Percentiles rank a stretch among this genome's conserved stretches.
These are phyloP conservation scores for Eupithecia inturbata DNA, from an alignment of 2,888 invertebrate species.

Conservation along the genomic window DNA sequence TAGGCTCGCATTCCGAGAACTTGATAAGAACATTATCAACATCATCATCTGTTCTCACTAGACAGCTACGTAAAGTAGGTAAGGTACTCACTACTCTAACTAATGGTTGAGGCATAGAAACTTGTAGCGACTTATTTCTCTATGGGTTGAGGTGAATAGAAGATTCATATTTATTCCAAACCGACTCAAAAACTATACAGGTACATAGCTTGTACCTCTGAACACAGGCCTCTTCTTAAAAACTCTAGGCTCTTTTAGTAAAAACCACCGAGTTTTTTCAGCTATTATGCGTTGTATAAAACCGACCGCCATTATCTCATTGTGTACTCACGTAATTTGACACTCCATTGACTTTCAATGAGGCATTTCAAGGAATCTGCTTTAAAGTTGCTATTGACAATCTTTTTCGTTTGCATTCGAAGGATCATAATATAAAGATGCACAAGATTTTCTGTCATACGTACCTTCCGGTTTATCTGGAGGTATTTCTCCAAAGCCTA, in stretches of 20 bases:
- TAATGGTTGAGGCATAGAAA: background rate
- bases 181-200: background rate
- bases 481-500: too few species aligned
- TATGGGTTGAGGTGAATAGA: background rate
- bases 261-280: constrained; percentile 4
- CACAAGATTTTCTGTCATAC: background rate
- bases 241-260: background rate
- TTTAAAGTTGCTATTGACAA: constrained; percentile 18
- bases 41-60: background rate
- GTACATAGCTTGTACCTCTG: background rate
- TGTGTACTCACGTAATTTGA: constrained; percentile 50
- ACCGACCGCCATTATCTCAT: constrained; percentile 30
- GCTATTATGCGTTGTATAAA: constrained; percentile 16
- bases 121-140: too few species aligned
- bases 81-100: background rate
- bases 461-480: too few species aligned
- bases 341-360: constrained; percentile 60
- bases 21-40: constrained; percentile 49
- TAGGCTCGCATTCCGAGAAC: constrained; percentile 55
- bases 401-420: constrained; percentile 1
- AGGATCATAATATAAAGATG: background rate
- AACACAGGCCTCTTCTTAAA: background rate
- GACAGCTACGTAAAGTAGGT: background rate
- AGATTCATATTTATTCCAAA: background rate
- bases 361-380: constrained; percentile 61